Conservation (phyloP, 2,888 invertebrate genomes). For the Agonopterix arenella region DNA sequence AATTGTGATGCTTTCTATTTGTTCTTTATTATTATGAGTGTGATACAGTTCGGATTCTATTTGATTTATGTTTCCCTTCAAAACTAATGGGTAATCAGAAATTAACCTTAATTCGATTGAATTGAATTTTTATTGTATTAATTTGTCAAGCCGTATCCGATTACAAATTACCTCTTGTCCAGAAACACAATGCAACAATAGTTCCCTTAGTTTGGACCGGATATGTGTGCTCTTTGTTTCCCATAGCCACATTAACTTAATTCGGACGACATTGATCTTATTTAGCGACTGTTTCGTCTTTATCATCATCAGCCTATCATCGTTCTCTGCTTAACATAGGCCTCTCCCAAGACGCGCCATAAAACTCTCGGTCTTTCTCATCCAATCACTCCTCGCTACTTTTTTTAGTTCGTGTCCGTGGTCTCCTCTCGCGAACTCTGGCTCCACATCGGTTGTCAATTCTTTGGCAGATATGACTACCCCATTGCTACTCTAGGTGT, state of each 20-base stretch:
- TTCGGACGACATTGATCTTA: slow-evolving; percentile 20
- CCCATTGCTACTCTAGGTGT: too few species aligned
- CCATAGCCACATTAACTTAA: slow-evolving; percentile 26
- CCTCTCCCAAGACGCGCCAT: neutral
- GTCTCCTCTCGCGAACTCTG: too few species aligned
- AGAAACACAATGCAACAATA: slow-evolving; percentile 39
- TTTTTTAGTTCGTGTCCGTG: too few species aligned
- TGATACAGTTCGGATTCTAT: slow-evolving; percentile 5
- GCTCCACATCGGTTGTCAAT: too few species aligned
- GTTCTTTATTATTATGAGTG: slow-evolving; percentile 20
- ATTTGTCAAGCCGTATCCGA: slow-evolving; percentile 38
- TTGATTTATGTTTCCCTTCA: neutral
- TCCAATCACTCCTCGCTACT: too few species aligned
- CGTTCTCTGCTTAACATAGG: neutral
- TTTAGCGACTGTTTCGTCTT: slow-evolving; percentile 2
- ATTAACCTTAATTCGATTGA: slow-evolving; percentile 1
- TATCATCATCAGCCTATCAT: neutral
- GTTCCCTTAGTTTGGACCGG: slow-evolving; percentile 33
- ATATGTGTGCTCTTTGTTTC: slow-evolving; percentile 34
- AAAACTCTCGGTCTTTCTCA: too few species aligned
- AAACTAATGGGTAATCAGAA: neutral
- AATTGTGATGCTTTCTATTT: slow-evolving; percentile 35
- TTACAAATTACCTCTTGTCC: slow-evolving; percentile 36
- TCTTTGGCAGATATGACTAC: too few species aligned
- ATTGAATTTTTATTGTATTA: slow-evolving; percentile 20